Conservation (phyloP, 2,797 vertebrate genomes). For the Parauchenoglanis ngamensis region DNA sequence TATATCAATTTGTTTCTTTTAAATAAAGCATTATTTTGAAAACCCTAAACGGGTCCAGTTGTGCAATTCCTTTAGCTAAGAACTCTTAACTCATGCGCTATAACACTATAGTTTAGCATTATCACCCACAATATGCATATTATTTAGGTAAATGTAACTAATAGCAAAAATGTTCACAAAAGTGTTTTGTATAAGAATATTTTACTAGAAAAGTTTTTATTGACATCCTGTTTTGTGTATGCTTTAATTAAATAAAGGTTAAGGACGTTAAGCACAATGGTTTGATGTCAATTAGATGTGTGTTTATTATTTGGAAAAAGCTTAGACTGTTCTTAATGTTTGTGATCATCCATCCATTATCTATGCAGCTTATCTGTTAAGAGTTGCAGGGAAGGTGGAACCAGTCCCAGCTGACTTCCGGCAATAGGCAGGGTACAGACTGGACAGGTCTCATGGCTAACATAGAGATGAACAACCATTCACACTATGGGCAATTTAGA, state of each 20-base stretch:
- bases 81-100: not conserved
- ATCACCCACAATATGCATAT: not conserved
- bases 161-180: not conserved
- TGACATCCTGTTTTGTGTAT: not conserved
- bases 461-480: no score
- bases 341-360: not conserved
- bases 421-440: no score
- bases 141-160: not conserved
- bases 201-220: not conserved
- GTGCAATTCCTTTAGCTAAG: not conserved
- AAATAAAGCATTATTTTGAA: not conserved
- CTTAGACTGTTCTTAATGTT: not conserved
- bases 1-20: not conserved
- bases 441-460: no score
- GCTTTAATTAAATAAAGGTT: not conserved
- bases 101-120: not conserved
- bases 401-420: no score
- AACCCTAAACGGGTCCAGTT: not conserved
- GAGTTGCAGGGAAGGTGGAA: no score
- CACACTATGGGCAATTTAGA: no score
- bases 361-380: no score
- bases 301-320: not conserved
- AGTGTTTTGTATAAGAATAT: not conserved
- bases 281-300: not conserved
- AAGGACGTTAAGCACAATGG: not conserved